Conservation (phyloP, 2,888 invertebrate genomes). For the Thecophora atra region DNA sequence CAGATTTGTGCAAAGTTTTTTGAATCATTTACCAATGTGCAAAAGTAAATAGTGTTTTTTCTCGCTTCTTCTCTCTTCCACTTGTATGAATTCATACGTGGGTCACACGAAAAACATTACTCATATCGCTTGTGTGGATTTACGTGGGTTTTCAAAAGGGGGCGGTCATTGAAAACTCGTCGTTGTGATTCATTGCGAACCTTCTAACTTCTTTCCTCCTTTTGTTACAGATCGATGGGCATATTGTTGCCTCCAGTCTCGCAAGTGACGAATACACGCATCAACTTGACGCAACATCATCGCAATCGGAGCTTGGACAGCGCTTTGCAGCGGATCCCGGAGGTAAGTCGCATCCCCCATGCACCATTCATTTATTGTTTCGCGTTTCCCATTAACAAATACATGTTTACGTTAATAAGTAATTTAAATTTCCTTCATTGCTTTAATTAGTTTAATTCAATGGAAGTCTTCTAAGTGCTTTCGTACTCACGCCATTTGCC, state of each 20-base stretch:
- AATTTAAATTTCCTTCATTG: neutral
- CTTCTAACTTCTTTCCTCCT: neutral
- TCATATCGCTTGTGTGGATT: no score
- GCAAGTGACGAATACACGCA: constrained; percentile 66
- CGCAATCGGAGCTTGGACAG: constrained; percentile 91
- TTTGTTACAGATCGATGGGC: constrained; percentile 65
- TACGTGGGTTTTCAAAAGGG: no score
- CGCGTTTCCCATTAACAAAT: no score
- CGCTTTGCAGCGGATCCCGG: constrained; percentile 87
- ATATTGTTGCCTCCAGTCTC: constrained; percentile 66
- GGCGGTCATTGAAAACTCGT: no score
- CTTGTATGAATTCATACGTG: no score
- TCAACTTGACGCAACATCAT: constrained; percentile 75
- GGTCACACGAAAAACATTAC: no score
- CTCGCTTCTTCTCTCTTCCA: neutral
- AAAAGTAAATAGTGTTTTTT: neutral
- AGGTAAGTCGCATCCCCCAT: constrained; percentile 67
- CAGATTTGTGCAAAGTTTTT: neutral
- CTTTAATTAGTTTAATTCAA: neutral
- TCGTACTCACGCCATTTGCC: neutral
- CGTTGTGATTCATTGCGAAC: no score
- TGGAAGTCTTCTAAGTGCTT: constrained; percentile 3
- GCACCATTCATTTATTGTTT: neutral
- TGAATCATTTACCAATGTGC: neutral
- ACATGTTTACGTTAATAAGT: no score